Base-by-base conservation (phyloP, 1,140 invertebrate genomes). In the Macrocentrus cingulum region DNA sequence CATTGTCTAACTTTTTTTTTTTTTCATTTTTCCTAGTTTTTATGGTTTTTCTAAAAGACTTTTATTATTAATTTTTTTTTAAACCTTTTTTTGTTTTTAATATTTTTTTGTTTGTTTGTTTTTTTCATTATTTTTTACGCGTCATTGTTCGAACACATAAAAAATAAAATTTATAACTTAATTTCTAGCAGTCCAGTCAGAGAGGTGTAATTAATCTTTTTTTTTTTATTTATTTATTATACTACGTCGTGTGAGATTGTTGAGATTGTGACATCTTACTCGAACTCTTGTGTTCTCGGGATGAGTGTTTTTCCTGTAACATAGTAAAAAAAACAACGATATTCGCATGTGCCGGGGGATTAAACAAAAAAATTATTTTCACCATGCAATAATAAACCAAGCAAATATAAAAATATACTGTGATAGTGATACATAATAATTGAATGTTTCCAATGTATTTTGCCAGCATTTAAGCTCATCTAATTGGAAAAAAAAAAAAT, bases 261-360 rank as follows among this genome's bases (percentile, higher is more conserved):
- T 71, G 68, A 13, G 61, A 64, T 25, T 70, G 68, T 36, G 68
- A 63, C 23, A 69, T 36, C 44, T 70, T 72, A 48, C 55, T 72
- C 44, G 70, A 67, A 65, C 63, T 72, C 63, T 71, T 74, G 57
- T 72, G 69, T 56, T 72, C 66, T 61, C 67, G 65, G 54, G 70
- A 70, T 15, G 66, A 56, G 51, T 72, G 72, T 61, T 70, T 71
- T 23, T 74, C 72, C 72, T 74, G 68, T 49, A 74, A 72, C 60
- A 72, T 9, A 29, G 9, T 5, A 29, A 29, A 29, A n/a, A n/a
- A n/a, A n/a, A n/a, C n/a, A n/a, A n/a, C n/a, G n/a, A n/a, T n/a
- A n/a, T n/a, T n/a, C n/a, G n/a, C n/a, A n/a, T n/a, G n/a, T n/a
- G n/a, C n/a, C n/a, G n/a, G n/a, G n/a, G n/a, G n/a, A n/a, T n/a